These are phyloP conservation scores for Mystacides longicornis DNA, from an alignment of 2,888 invertebrate species.

Conservation along the genomic window DNA sequence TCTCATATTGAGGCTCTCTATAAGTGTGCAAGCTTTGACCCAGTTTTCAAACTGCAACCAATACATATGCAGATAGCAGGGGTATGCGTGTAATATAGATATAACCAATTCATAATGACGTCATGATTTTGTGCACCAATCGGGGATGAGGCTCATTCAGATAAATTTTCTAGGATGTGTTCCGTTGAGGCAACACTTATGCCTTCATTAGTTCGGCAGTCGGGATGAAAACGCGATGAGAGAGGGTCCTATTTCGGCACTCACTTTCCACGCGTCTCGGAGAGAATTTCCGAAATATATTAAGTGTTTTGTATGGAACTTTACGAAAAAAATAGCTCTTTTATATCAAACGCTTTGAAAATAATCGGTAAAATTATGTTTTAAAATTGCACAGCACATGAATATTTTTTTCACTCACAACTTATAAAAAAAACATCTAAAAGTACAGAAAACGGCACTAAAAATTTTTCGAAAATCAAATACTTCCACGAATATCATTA, in stretches of 20 bases:
- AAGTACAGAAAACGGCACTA: too few species aligned
- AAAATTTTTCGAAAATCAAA: too few species aligned
- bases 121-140: conserved; percentile 25
- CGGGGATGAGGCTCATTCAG: conserved; percentile 24
- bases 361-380: too few species aligned
- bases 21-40: conserved; percentile 20
- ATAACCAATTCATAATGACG: conserved; percentile 22
- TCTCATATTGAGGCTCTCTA: neutral
- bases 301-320: too few species aligned
- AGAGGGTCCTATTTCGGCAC: conserved; percentile 27
- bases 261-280: neutral
- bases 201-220: conserved; percentile 35
- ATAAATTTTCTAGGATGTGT: conserved; percentile 34
- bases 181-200: conserved; percentile 47
- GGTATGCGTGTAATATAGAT: conserved; percentile 9
- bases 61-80: too few species aligned
- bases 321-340: too few species aligned
- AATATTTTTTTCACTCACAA: too few species aligned
- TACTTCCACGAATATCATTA: too few species aligned
- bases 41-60: conserved; percentile 20
- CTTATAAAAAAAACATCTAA: too few species aligned
- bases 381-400: too few species aligned
- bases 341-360: too few species aligned
- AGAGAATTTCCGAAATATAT: neutral
- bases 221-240: conserved; percentile 38